Percentiles rank a stretch among this genome's conserved stretches.
These are phyloP conservation scores for Diaprepes abbreviatus DNA, from an alignment of 2,888 invertebrate species.

Conservation along the genomic window DNA sequence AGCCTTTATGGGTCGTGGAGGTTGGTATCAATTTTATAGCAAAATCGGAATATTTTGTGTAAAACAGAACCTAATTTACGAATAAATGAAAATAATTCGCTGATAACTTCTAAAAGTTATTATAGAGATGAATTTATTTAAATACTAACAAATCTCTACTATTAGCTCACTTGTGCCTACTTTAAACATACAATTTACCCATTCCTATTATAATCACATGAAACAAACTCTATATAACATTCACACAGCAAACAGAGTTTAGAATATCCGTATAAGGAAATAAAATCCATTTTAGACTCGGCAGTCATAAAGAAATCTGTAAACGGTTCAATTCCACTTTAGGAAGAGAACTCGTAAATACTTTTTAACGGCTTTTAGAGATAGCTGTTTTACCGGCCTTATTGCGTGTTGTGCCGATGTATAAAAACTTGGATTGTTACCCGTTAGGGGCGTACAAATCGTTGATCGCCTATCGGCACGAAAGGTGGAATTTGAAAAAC, in stretches of 20 bases:
- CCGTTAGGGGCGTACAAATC: slow-evolving; percentile 61
- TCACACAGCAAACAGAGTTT: not conserved
- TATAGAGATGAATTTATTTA: too few species aligned
- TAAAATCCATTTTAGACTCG: slow-evolving; percentile 6
- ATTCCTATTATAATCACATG: too few species aligned
- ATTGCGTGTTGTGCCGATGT: slow-evolving; percentile 45
- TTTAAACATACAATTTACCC: too few species aligned
- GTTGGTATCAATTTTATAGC: too few species aligned
- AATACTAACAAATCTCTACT: too few species aligned
- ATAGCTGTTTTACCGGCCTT: slow-evolving; percentile 63
- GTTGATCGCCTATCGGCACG: slow-evolving; percentile 46
- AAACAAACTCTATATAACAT: too few species aligned
- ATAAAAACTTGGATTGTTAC: slow-evolving; percentile 63
- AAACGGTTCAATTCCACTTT: slow-evolving; percentile 23
- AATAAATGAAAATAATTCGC: too few species aligned
- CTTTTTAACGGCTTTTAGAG: slow-evolving; percentile 53
- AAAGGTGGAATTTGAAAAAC: slow-evolving; percentile 39
- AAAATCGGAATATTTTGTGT: too few species aligned
- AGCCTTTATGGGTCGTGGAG: too few species aligned
- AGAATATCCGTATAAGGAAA: not conserved
- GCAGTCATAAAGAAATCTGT: slow-evolving; percentile 30
- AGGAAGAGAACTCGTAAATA: slow-evolving; percentile 46
- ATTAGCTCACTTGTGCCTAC: too few species aligned
- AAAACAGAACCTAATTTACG: too few species aligned
- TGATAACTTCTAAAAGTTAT: too few species aligned